Conservation (phyloP, 2,113 vertebrate genomes). For the Platichthys stellatus region DNA sequence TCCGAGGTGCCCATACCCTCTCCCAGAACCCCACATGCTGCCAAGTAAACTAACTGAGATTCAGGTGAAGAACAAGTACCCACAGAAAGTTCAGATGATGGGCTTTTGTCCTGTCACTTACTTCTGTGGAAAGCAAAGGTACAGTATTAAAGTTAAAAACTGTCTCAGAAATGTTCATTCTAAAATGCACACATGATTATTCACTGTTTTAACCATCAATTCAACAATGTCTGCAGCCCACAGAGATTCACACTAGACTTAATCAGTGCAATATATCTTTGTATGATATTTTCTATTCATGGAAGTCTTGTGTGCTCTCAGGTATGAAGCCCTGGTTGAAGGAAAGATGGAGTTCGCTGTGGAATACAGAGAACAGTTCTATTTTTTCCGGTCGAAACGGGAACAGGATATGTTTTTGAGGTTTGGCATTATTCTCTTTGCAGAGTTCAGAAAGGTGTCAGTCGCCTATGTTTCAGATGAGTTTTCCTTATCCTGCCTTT, state of each 20-base stretch:
- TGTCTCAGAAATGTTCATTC: no score
- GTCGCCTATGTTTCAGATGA: no score
- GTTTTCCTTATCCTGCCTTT: no score
- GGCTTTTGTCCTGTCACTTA: slow-evolving; percentile 95
- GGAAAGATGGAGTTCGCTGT: slow-evolving; percentile 86
- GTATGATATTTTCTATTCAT: background rate
- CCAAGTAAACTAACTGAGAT: slow-evolving; percentile 84
- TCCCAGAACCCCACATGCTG: slow-evolving; percentile 84
- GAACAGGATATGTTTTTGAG: slow-evolving; percentile 91
- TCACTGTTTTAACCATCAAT: no score
- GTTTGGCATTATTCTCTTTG: slow-evolving; percentile 66
- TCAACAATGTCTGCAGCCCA: no score
- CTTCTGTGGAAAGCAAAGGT: slow-evolving; percentile 90
- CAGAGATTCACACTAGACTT: no score
- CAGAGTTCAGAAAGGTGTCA: background rate
- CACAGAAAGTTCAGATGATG: slow-evolving; percentile 86
- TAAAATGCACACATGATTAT: no score
- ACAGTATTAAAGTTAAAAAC: slow-evolving; percentile 17
- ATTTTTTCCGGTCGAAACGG: slow-evolving; percentile 87
- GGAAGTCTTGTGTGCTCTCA: slow-evolving; percentile 60
- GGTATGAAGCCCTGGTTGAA: slow-evolving; percentile 91
- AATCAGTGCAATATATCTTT: no score
- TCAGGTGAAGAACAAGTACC: slow-evolving; percentile 87
- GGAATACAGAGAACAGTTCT: slow-evolving; percentile 88
- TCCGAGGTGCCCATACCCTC: slow-evolving; percentile 83